These are phyloP conservation scores for Dynastes grantii DNA, from an alignment of 2,888 invertebrate species.

Conservation along the genomic window DNA sequence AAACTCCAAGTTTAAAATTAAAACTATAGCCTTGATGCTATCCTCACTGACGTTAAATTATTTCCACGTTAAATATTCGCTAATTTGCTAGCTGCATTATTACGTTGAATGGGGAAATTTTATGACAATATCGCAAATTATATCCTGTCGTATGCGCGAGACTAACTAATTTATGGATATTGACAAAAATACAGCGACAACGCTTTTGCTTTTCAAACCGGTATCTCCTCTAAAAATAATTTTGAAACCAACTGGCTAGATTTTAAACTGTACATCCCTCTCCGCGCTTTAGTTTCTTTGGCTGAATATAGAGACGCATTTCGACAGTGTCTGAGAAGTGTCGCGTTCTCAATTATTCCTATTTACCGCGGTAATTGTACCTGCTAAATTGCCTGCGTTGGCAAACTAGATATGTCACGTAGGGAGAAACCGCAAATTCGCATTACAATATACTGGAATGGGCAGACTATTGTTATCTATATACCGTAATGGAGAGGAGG, in stretches of 20 bases:
- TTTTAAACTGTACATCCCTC: slow-evolving; percentile 30
- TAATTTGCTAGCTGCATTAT: not conserved
- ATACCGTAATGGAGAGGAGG: slow-evolving; percentile 66
- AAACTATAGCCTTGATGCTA: no score
- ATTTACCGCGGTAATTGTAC: slow-evolving; percentile 35
- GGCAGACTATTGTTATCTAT: slow-evolving; percentile 79
- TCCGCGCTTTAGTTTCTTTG: slow-evolving; percentile 17
- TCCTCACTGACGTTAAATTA: no score
- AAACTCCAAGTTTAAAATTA: no score
- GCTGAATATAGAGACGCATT: slow-evolving; percentile 32
- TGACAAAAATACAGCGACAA: slow-evolving; percentile 24
- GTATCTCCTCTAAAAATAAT: slow-evolving; percentile 45
- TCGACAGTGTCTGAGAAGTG: slow-evolving; percentile 24
- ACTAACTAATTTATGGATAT: slow-evolving; percentile 10
- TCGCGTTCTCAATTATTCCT: slow-evolving; percentile 25
- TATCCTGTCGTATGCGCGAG: not conserved
- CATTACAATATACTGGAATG: slow-evolving; percentile 80
- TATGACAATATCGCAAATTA: not conserved
- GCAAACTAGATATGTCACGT: slow-evolving; percentile 75
- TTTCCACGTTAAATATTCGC: no score
- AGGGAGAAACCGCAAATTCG: slow-evolving; percentile 78
- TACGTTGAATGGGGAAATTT: not conserved
- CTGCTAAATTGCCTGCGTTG: slow-evolving; percentile 32
- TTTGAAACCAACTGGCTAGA: slow-evolving; percentile 38
- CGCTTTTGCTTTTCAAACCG: slow-evolving; percentile 34